Evolutionary conservation across 2,113 vertebrate genomes (phyloP).

Genomic region (Murina feae): DNA sequence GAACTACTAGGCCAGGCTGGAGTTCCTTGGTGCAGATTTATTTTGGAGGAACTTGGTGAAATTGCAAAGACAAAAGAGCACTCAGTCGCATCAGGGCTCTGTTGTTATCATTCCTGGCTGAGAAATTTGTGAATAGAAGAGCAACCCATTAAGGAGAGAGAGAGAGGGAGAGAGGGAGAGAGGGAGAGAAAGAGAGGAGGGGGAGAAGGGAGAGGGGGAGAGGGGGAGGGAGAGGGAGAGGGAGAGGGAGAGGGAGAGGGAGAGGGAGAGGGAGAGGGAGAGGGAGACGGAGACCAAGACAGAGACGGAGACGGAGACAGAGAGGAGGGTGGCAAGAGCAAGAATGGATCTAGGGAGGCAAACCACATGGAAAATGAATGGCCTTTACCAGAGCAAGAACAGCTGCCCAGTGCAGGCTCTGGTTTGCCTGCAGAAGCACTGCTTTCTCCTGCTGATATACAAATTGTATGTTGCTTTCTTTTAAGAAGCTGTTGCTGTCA

Average conservation of each 20-base stretch:
- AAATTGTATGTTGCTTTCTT: constrained; percentile 51
- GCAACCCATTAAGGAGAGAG: neutral
- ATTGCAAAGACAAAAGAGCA: neutral
- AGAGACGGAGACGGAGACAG: too few relatives aligned
- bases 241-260: too few relatives aligned
- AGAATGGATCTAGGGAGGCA: neutral
- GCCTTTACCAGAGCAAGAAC: neutral
- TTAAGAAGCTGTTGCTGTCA: constrained; percentile 33
- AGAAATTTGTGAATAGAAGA: neutral
- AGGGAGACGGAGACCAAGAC: too few relatives aligned
- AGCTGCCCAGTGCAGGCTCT: neutral
- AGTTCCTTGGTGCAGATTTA: neutral
- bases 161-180: neutral
- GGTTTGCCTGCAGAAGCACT: neutral
- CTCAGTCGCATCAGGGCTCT: neutral
- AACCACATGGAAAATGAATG: neutral
- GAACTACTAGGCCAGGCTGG: neutral
- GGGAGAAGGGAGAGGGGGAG: rapidly evolving
- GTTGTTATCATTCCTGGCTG: neutral
- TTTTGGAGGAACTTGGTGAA: neutral
- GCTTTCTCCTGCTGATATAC: constrained; percentile 39
- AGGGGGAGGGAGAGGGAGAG: too few relatives aligned
- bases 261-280: too few relatives aligned
- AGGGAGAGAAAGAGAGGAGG: rapidly evolving
- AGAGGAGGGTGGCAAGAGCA: neutral